Base-by-base conservation (phyloP, 2,113 vertebrate genomes). In the Salvator merianae region DNA sequence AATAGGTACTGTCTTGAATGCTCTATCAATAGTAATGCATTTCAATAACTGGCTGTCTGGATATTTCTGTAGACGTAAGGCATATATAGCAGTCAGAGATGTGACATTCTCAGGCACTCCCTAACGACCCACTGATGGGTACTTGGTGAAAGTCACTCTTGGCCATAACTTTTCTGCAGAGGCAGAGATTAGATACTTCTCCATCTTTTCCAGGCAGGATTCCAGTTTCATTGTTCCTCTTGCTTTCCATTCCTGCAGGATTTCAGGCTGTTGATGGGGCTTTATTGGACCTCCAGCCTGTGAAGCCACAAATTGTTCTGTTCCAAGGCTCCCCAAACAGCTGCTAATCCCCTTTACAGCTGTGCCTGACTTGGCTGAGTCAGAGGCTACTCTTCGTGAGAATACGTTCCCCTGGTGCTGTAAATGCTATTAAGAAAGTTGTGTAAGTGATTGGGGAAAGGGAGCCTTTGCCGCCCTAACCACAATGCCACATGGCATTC, bases 11-110 rank as follows among this genome's bases (percentile, higher is more conserved):
- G 50, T 62, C 10, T 3, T 70, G 24, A 8, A 69, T 84, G 87
- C 76, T 87, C 79, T 2, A 81, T 89, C 85, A 38, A 93, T 92
- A 89, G 83, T 75, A 87, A 86, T 86, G 92, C 93, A 86, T 89
- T 13, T 55, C 91, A 88, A 85, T 90, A 1, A 9, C 87, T 72
- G 90, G 80, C 90, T 3, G 68, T 40, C 30, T 18, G 89, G 82
- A 81, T 84, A 3, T 63, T 79, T 75, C 87, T 34, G 50, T 16
- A 30, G 70, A 1, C 22, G n/a, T 30, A 20, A 82, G 8, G 76
- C 0, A 0, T 14, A 0, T 0, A 71, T 74, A 16, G 24, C 47
- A 75, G 24, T 71, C 0, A 2, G 84, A 38, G 88, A 47, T 13
- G 86, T 0, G 30, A 71, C 34, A 76, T 4, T 1, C 0, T 73